These are phyloP conservation scores for Xiphias gladius DNA, from an alignment of 2,113 vertebrate species.

Conservation along the genomic window DNA sequence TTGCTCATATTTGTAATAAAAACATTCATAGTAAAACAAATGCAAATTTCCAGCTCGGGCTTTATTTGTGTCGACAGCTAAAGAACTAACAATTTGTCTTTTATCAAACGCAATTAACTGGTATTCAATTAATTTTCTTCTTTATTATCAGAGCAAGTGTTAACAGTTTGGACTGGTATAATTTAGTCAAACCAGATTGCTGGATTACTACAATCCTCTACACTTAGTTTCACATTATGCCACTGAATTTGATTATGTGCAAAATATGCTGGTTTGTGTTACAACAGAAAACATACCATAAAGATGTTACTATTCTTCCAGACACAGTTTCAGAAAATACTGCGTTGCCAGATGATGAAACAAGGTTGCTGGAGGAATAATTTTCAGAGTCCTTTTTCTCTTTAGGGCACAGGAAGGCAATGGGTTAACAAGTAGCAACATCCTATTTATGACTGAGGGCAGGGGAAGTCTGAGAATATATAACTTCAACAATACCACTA, in stretches of 20 bases:
- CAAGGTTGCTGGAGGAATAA: neutral
- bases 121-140: neutral
- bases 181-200: neutral
- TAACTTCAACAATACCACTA: too few relatives aligned
- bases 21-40: neutral
- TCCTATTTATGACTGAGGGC: neutral
- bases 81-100: neutral
- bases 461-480: neutral
- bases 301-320: neutral
- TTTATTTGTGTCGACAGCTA: neutral
- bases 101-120: neutral
- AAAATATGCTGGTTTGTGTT: conserved; percentile 7
- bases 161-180: neutral
- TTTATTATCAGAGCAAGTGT: neutral
- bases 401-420: conserved; percentile 2
- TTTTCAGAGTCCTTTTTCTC: neutral
- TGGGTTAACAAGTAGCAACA: neutral
- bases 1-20: neutral
- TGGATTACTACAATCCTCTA: neutral
- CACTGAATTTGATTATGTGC: neutral
- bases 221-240: neutral
- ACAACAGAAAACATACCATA: neutral
- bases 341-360: conserved; percentile 13
- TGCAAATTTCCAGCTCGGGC: neutral
- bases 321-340: neutral